These are phyloP conservation scores for Heliconius ethilla DNA, from an alignment of 2,888 invertebrate genomes.

Conservation along the genomic window DNA sequence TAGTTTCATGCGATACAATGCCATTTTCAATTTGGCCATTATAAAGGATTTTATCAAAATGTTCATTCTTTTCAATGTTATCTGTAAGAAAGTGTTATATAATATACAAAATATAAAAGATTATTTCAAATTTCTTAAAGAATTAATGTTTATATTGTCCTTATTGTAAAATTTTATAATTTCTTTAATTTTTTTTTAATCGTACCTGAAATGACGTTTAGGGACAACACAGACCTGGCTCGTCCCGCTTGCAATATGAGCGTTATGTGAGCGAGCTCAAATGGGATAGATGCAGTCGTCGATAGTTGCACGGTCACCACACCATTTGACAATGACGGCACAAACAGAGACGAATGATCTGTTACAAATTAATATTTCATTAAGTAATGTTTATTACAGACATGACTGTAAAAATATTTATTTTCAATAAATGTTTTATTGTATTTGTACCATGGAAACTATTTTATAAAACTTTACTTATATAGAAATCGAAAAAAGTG, in stretches of 20 bases:
- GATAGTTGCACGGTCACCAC: slow-evolving; percentile 51
- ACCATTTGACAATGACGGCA: slow-evolving; percentile 49
- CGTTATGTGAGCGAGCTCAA: slow-evolving; percentile 51
- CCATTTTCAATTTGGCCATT: slow-evolving; percentile 55
- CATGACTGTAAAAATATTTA: too few species aligned
- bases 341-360: slow-evolving; percentile 9
- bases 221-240: slow-evolving; percentile 58
- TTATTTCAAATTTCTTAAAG: too few species aligned
- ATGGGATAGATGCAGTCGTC: slow-evolving; percentile 51
- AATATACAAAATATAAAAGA: too few species aligned
- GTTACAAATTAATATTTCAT: neutral
- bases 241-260: slow-evolving; percentile 58
- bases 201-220: slow-evolving; percentile 22
- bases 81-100: too few species aligned
- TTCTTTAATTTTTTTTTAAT: neutral
- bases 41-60: slow-evolving; percentile 63
- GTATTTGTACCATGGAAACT: too few species aligned
- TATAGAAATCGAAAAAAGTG: too few species aligned
- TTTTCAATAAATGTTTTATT: too few species aligned
- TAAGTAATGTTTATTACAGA: neutral
- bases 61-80: slow-evolving; percentile 29
- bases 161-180: neutral
- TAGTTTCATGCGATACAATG: slow-evolving; percentile 60
- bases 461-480: too few species aligned
- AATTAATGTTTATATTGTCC: neutral